Conservation (phyloP, 1,140 invertebrate genomes). For the Dreissena rostriformis region DNA sequence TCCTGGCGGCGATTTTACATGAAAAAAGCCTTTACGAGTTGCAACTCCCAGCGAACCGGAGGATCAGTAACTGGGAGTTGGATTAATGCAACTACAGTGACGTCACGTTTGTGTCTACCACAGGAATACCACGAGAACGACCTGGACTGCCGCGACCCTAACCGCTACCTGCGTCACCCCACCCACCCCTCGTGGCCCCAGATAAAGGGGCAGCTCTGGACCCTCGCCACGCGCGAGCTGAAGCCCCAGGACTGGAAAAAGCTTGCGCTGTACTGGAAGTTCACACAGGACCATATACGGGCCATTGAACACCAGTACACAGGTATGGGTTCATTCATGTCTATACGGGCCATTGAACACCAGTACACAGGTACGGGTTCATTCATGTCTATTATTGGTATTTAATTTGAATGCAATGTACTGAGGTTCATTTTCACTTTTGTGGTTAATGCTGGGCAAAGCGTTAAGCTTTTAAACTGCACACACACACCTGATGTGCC, state of each 20-base stretch:
- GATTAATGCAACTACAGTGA: too few relatives aligned
- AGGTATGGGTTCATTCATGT: conserved; percentile 80
- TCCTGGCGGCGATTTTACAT: too few relatives aligned
- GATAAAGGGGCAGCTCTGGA: conserved; percentile 85
- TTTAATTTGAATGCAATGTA: too few relatives aligned
- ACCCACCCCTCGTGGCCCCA: conserved; percentile 72
- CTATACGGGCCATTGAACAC: conserved; percentile 87
- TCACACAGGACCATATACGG: conserved; percentile 88
- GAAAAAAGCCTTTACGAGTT: too few relatives aligned
- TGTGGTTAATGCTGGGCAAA: too few relatives aligned
- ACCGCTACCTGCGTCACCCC: conserved; percentile 70
- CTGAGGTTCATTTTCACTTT: too few relatives aligned
- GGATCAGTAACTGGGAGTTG: too few relatives aligned
- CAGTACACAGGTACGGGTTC: conserved; percentile 86
- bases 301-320: conserved; percentile 90
- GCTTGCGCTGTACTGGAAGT: conserved; percentile 87
- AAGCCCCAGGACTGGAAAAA: conserved; percentile 87
- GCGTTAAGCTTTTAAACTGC: too few relatives aligned
- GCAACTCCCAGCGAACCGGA: too few relatives aligned
- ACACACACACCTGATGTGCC: too few relatives aligned
- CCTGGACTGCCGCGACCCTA: conserved; percentile 71
- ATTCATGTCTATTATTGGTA: too few relatives aligned
- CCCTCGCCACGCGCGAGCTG: conserved; percentile 87
- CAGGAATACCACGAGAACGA: conserved; percentile 76
- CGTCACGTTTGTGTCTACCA: background rate